Percentiles rank a stretch among this genome's conserved stretches.
phyloP scores from a whole-genome alignment of 2,113 vertebrate genomes.

The Tauraco erythrolophus region DNA sequence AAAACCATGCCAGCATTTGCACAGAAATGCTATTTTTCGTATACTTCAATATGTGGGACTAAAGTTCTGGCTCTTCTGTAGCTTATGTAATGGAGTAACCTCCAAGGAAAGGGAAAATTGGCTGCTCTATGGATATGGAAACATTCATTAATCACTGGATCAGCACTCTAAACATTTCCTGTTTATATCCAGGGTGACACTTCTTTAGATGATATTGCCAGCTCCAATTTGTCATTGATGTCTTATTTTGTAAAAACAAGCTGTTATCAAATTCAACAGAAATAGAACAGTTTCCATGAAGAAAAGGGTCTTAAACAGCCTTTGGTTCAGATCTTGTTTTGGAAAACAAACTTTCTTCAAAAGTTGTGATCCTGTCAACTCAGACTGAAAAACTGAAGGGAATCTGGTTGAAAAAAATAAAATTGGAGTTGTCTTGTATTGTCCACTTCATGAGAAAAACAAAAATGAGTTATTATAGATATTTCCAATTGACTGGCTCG shows the following conservation, averaged over 20 bases:
- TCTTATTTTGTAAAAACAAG: constrained; percentile 51
- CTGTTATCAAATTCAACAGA: constrained; percentile 49
- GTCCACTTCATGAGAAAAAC: background rate
- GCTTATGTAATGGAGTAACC: constrained; percentile 24
- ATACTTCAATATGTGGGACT: background rate
- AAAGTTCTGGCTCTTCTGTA: constrained; percentile 14
- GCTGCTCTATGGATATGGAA: constrained; percentile 34
- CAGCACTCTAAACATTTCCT: constrained; percentile 69
- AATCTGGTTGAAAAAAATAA: background rate
- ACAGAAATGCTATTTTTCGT: constrained; percentile 15
- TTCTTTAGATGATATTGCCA: constrained; percentile 52
- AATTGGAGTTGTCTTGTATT: background rate
- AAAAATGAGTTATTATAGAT: background rate
- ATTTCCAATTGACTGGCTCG: background rate
- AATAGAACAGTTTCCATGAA: constrained; percentile 33
- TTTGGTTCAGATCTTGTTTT: background rate
- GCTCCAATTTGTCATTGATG: constrained; percentile 4
- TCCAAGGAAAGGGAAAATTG: constrained; percentile 60
- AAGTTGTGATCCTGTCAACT: background rate
- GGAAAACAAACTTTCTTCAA: background rate
- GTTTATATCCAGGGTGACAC: constrained; percentile 64
- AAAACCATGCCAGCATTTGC: background rate
- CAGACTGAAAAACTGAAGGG: background rate
- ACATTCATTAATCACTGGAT: constrained; percentile 57
- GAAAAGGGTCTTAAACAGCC: background rate